Base-by-base conservation (phyloP, 92 coral and sea anemone genomes). In the Epizoanthus illoricatus region DNA sequence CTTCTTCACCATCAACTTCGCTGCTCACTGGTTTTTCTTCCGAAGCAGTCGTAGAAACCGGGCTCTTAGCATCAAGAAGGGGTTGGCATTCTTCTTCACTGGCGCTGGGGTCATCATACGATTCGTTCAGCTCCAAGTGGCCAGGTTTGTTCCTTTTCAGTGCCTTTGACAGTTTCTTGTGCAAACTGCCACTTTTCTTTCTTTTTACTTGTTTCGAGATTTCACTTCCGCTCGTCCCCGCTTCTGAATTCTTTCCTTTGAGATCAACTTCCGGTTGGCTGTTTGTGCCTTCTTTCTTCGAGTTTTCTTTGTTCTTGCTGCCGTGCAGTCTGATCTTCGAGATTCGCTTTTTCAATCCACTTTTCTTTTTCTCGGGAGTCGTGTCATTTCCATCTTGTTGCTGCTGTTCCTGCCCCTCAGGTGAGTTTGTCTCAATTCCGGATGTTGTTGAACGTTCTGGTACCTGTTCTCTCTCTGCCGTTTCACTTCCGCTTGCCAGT, bases 141-240 rank as follows among this genome's bases (percentile, higher is more conserved):
- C 59, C 71, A 7, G 82, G 65, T 63, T 78, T 78, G 54, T 62
- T 78, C 11, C 72, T 62, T 45, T 78, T 78, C 45, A 78, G 47
- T 12, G 71, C 82, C 28, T 78, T 47, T 64, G 82, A 78, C 21
- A 78, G 21, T 42, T 78, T 78, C 49, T 78, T 63, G 71, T 78
- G 82, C 8, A 78, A 78, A 21, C 82, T 59, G 18, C 81, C 81
- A 41, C 58, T 76, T 62, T 78, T 78, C 61, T 63, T 78, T 78
- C 82, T 78, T 63, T 78, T 78, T 2, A 64, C 60, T 64, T 78
- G 82, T 72, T n/a, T 66, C 4, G 82, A 78, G 28, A 63, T 33
- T 78, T 63, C 72, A 20, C n/a, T 63, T 5, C 55, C 70, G 49
- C 52, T 66, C 36, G 81, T 60, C 17, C 61, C 82, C 23, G 82